phyloP scores from a whole-genome alignment of 2,888 invertebrate species.

The Amphimallon solstitiale region DNA sequence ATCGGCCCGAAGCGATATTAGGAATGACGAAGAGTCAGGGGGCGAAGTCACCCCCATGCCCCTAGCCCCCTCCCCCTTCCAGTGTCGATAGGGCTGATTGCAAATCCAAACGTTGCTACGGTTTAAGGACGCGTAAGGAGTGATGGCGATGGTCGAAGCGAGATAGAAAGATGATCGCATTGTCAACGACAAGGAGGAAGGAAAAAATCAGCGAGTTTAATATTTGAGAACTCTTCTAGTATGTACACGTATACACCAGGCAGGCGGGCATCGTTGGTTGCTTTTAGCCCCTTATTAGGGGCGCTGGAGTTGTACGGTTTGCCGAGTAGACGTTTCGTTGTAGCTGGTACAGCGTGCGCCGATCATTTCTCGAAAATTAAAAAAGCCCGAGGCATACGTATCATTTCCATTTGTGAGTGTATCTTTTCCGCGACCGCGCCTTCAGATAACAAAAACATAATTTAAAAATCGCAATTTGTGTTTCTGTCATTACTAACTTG shows the following conservation, averaged over 20 bases:
- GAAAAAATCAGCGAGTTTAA: slow-evolving; percentile 11
- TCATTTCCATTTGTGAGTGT: slow-evolving; percentile 59
- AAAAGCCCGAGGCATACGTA: slow-evolving; percentile 61
- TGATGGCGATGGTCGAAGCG: no score
- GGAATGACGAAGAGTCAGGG: slow-evolving; percentile 53
- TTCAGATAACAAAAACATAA: slow-evolving; percentile 62
- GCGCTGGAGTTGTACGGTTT: neutral
- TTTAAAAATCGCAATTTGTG: slow-evolving; percentile 63
- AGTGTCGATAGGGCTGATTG: no score
- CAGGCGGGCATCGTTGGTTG: no score
- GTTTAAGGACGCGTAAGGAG: no score
- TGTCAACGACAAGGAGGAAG: slow-evolving; percentile 1
- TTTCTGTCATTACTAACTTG: slow-evolving; percentile 51
- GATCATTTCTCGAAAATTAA: slow-evolving; percentile 64
- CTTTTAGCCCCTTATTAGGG: slow-evolving; percentile 39
- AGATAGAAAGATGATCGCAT: neutral
- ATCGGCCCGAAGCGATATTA: slow-evolving; percentile 61
- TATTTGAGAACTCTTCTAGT: neutral
- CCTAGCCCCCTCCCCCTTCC: slow-evolving; percentile 23
- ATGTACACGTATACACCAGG: slow-evolving; percentile 1
- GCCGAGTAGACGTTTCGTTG: slow-evolving; percentile 45
- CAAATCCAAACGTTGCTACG: no score
- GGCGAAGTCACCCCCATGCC: slow-evolving; percentile 30
- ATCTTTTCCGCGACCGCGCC: slow-evolving; percentile 48
- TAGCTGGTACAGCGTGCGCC: slow-evolving; percentile 49